These are phyloP conservation scores for Psix sp. DNA, from an alignment of 1,140 invertebrate genomes.

Conservation along the genomic window DNA sequence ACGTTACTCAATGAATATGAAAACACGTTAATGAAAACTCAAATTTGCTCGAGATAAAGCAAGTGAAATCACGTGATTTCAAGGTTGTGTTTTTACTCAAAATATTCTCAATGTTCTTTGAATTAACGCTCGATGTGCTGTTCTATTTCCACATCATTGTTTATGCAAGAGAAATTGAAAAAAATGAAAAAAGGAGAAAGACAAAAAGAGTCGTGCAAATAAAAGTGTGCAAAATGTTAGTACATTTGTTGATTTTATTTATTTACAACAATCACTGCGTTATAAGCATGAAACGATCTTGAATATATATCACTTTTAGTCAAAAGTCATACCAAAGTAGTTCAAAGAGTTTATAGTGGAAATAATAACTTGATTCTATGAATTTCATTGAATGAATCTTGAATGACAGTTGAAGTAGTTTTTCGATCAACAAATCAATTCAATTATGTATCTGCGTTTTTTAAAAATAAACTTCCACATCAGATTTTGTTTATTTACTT, in stretches of 20 bases:
- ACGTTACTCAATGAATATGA: background rate
- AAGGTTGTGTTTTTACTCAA: conserved; percentile 43
- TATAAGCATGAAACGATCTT: too few relatives aligned
- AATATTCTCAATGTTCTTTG: conserved; percentile 43
- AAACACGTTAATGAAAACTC: conserved; percentile 23
- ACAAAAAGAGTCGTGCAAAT: background rate
- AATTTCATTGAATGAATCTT: too few relatives aligned
- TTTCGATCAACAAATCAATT: too few relatives aligned
- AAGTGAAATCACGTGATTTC: conserved; percentile 18
- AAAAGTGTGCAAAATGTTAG: background rate
- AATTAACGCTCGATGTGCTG: conserved; percentile 30
- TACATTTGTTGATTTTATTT: background rate
- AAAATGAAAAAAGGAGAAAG: conserved; percentile 1
- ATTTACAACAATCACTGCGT: background rate
- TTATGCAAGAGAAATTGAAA: conserved; percentile 32
- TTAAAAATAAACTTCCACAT: too few relatives aligned
- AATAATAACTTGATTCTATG: too few relatives aligned
- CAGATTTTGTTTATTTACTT: too few relatives aligned
- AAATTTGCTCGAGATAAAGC: conserved; percentile 29
- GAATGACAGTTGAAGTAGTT: too few relatives aligned
- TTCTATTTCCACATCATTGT: conserved; percentile 38
- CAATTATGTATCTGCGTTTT: too few relatives aligned
- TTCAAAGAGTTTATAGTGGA: too few relatives aligned
- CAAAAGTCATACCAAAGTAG: too few relatives aligned
- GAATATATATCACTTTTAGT: too few relatives aligned